Evolutionary conservation across 2,888 invertebrate species (phyloP).

Genomic region (Drosophila anomalata): DNA sequence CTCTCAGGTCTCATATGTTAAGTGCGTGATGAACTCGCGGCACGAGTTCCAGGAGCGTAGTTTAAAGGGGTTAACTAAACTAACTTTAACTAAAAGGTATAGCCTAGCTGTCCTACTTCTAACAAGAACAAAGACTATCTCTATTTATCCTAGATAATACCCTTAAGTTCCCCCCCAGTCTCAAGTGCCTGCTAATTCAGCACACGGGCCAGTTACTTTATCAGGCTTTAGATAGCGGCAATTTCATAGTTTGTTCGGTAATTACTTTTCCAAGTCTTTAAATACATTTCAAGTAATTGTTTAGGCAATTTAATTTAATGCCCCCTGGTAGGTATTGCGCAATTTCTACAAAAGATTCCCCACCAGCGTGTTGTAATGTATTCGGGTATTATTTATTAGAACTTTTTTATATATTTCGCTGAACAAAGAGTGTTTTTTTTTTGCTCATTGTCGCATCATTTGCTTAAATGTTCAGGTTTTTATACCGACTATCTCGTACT

Average conservation of each 20-base stretch:
- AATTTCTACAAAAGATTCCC: constrained; percentile 28
- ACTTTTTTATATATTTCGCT: constrained; percentile 7
- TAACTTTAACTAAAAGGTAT: too few species aligned
- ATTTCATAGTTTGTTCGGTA: constrained; percentile 37
- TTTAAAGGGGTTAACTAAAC: background rate
- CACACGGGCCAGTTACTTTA: constrained; percentile 19
- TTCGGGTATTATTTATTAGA: constrained; percentile 39
- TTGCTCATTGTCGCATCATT: constrained; percentile 42
- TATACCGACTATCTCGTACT: constrained; percentile 7
- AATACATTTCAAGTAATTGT: constrained; percentile 41
- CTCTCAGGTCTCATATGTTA: constrained; percentile 38
- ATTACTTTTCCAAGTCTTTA: constrained; percentile 33
- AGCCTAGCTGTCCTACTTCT: background rate
- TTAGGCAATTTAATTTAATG: constrained; percentile 34
- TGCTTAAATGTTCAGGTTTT: constrained; percentile 19
- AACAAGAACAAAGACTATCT: background rate
- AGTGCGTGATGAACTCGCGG: constrained; percentile 32
- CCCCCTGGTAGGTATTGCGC: constrained; percentile 47
- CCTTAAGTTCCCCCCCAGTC: background rate
- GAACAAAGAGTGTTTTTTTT: constrained; percentile 21
- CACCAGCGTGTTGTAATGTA: constrained; percentile 53
- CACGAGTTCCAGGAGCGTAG: constrained; percentile 12
- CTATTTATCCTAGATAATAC: background rate
- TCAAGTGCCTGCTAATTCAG: constrained; percentile 7
- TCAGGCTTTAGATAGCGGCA: constrained; percentile 36